Conservation (phyloP, 2,797 vertebrate species). For the Hemibagrus guttatus region DNA sequence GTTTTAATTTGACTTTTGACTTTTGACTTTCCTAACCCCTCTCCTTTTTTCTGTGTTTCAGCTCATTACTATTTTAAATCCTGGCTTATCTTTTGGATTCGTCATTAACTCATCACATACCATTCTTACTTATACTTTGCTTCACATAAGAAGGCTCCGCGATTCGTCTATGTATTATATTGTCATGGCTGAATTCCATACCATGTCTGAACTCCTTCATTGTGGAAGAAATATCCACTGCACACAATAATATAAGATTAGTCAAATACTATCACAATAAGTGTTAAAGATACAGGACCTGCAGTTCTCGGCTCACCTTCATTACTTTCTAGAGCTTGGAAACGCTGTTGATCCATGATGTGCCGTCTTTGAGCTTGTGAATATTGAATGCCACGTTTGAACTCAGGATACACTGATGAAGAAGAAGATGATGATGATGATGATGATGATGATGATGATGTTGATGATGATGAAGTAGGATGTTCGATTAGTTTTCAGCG, state of each 20-base stretch:
- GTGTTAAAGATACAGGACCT: neutral
- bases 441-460: too few species aligned
- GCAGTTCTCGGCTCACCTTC: constrained; percentile 32
- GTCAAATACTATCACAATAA: neutral
- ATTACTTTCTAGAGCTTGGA: constrained; percentile 20
- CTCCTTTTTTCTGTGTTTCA: neutral
- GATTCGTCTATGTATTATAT: constrained; percentile 16
- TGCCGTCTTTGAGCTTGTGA: constrained; percentile 14
- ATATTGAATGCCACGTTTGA: constrained; percentile 14
- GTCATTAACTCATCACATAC: neutral
- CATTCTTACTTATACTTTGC: constrained; percentile 5
- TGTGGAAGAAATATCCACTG: constrained; percentile 45
- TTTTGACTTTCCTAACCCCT: neutral
- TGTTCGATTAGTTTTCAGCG: neutral
- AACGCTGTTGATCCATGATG: neutral
- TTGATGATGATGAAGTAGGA: neutral
- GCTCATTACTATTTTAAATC: neutral
- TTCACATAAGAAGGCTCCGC: constrained; percentile 21
- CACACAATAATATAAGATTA: constrained; percentile 7
- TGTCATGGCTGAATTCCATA: constrained; percentile 22
- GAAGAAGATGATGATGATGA: neutral
- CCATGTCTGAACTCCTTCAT: constrained; percentile 23
- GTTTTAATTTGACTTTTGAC: neutral
- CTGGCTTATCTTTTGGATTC: neutral
- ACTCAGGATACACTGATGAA: constrained; percentile 11